A percentile compares a stretch with the other conserved stretches of the same genome.
Conservation (phyloP, 2,797 vertebrate species). For the Coregonus sp. region DNA sequence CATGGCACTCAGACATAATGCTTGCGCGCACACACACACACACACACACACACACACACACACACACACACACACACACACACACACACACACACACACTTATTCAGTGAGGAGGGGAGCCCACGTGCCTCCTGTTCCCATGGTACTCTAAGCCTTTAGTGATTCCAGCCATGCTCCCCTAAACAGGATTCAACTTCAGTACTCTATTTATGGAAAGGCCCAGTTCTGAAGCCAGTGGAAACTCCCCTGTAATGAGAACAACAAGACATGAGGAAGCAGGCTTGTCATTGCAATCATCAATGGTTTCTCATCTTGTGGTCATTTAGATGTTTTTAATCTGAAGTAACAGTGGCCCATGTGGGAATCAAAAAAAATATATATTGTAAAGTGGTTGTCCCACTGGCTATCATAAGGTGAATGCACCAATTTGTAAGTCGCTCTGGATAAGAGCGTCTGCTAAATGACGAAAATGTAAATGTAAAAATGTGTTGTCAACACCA, state of each 20-base stretch:
- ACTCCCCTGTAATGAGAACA: background rate
- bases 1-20: background rate
- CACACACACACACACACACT: slow-evolving; percentile 6
- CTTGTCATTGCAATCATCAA: too few relatives aligned
- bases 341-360: too few relatives aligned
- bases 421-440: too few relatives aligned
- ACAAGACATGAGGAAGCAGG: too few relatives aligned
- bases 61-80: slow-evolving; percentile 17
- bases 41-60: slow-evolving; percentile 18
- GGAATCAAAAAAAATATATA: too few relatives aligned
- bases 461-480: too few relatives aligned
- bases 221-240: background rate
- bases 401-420: too few relatives aligned
- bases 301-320: too few relatives aligned
- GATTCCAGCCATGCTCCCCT: background rate
- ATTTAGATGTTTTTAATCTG: too few relatives aligned
- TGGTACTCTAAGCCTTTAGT: background rate
- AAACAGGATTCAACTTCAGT: background rate
- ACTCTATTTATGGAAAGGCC: background rate
- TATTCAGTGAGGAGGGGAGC: background rate
- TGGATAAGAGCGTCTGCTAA: too few relatives aligned
- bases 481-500: too few relatives aligned
- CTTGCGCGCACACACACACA: slow-evolving; percentile 3
- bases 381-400: too few relatives aligned
- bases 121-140: background rate